Conservation (phyloP, 1,140 invertebrate species). For the Papilio dardanus region DNA sequence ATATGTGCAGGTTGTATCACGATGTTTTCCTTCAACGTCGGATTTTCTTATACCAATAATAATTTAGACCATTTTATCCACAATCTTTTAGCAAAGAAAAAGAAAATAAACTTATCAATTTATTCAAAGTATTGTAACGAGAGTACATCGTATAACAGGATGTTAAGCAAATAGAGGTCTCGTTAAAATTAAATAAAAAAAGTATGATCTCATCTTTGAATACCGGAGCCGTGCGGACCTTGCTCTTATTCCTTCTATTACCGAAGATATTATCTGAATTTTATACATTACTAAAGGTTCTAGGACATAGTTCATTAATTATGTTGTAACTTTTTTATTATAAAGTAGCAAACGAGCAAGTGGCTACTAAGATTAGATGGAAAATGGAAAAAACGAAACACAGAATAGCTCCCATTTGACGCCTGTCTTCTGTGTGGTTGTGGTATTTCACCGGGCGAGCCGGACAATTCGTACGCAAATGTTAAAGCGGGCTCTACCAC, state of each 20-base stretch:
- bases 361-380: too few relatives aligned
- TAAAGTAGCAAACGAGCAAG: too few relatives aligned
- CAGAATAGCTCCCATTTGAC: too few relatives aligned
- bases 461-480: too few relatives aligned
- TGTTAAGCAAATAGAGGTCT: slow-evolving; percentile 23
- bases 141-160: neutral
- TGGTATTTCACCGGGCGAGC: too few relatives aligned
- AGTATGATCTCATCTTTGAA: slow-evolving; percentile 25
- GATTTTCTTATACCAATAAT: too few relatives aligned
- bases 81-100: neutral
- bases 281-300: slow-evolving; percentile 22
- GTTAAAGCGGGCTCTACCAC: too few relatives aligned
- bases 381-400: too few relatives aligned
- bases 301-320: slow-evolving; percentile 29
- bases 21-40: too few relatives aligned
- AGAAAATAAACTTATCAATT: neutral
- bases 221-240: slow-evolving; percentile 30
- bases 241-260: slow-evolving; percentile 35
- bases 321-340: neutral
- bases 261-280: slow-evolving; percentile 5
- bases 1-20: too few relatives aligned
- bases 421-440: too few relatives aligned
- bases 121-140: neutral
- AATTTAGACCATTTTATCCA: too few relatives aligned
- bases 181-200: slow-evolving; percentile 29